Evolutionary conservation across 2,888 invertebrate genomes (phyloP).

Genomic region (Perdita meconis): DNA sequence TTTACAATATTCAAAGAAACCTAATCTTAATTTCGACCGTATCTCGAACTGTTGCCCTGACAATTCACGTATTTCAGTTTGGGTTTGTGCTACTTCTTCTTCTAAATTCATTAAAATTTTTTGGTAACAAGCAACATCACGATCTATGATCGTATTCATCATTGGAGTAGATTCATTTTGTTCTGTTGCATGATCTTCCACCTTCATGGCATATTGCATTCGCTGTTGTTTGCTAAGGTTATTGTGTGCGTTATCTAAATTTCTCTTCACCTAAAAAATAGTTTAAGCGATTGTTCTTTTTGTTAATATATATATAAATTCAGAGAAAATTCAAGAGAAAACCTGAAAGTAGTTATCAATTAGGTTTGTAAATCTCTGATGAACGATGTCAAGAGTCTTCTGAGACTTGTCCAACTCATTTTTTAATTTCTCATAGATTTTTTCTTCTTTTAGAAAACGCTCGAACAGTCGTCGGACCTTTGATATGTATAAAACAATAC

Average conservation of each 20-base stretch:
- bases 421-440: constrained; percentile 9
- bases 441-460: constrained; percentile 40
- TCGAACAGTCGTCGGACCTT: constrained; percentile 39
- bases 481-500: background rate
- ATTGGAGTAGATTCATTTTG: background rate
- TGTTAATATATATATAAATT: background rate
- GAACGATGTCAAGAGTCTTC: constrained; percentile 11
- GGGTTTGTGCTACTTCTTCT: constrained; percentile 19
- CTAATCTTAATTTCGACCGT: constrained; percentile 17
- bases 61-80: constrained; percentile 21
- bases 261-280: constrained; percentile 33
- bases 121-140: constrained; percentile 35
- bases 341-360: constrained; percentile 47
- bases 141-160: constrained; percentile 13
- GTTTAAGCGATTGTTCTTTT: background rate
- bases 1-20: constrained; percentile 42
- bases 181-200: background rate
- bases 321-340: background rate
- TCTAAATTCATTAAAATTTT: constrained; percentile 26
- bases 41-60: background rate
- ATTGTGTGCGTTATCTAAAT: constrained; percentile 26
- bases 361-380: constrained; percentile 13
- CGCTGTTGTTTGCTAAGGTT: constrained; percentile 32
- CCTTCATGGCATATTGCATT: constrained; percentile 16
- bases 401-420: constrained; percentile 9